Percentiles rank a stretch among this genome's conserved stretches.
phyloP scores from a whole-genome alignment of 2,797 vertebrate species.

The Etheostoma nigrum region DNA sequence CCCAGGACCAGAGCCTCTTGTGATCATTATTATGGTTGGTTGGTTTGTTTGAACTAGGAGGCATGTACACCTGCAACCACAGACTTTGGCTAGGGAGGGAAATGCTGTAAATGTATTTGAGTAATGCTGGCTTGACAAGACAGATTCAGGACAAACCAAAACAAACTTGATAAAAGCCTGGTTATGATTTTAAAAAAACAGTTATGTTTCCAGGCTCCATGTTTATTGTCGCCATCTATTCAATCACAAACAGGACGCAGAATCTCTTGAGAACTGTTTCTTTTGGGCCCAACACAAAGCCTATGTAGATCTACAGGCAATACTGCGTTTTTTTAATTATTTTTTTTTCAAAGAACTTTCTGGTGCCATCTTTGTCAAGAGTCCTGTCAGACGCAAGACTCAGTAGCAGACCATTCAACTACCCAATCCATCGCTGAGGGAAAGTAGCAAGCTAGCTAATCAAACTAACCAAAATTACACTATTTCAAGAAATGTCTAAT shows the following conservation, averaged over 20 bases:
- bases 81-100: slow-evolving; percentile 40
- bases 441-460: background rate
- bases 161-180: background rate
- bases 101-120: background rate
- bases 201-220: background rate
- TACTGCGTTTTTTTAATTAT: background rate
- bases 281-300: background rate
- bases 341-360: background rate
- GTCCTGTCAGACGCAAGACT: background rate
- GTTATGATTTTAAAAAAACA: background rate
- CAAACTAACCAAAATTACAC: background rate
- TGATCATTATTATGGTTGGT: slow-evolving; percentile 5
- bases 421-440: background rate
- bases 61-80: slow-evolving; percentile 42
- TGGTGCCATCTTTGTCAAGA: background rate
- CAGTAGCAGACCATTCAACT: background rate
- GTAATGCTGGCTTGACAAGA: slow-evolving; percentile 1
- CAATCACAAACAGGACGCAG: background rate
- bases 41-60: slow-evolving; percentile 35
- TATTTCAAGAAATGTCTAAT: too few relatives aligned
- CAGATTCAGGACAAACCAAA: background rate
- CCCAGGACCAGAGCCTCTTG: background rate
- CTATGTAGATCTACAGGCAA: background rate
- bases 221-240: slow-evolving; percentile 1
- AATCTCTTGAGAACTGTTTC: background rate